Evolutionary conservation across 2,888 invertebrate genomes (phyloP).

Genomic region (Eremobia ochroleuca): DNA sequence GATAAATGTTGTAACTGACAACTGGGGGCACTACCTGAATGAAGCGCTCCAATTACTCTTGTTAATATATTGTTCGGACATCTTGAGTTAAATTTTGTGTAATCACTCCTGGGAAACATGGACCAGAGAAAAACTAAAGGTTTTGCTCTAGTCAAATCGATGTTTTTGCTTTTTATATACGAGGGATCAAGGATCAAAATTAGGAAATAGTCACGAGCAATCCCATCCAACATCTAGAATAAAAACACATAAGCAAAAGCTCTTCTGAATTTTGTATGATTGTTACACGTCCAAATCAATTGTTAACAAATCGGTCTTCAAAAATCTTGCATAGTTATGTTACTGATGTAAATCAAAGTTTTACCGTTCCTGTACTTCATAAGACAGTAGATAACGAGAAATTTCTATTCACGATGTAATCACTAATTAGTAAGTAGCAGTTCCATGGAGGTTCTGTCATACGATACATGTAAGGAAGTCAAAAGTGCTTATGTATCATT

Average conservation of each 20-base stretch:
- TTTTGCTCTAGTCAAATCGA: slow-evolving; percentile 19
- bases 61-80: slow-evolving; percentile 66
- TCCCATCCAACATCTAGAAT: background rate
- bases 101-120: slow-evolving; percentile 23
- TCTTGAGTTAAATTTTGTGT: slow-evolving; percentile 64
- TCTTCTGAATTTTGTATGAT: background rate
- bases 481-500: slow-evolving; percentile 36
- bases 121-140: background rate
- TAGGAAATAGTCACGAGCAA: background rate
- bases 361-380: slow-evolving; percentile 21
- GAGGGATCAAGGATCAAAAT: background rate
- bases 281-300: background rate
- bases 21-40: slow-evolving; percentile 77
- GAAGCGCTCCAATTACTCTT: slow-evolving; percentile 73
- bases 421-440: slow-evolving; percentile 36
- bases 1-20: slow-evolving; percentile 82
- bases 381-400: slow-evolving; percentile 16
- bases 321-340: background rate
- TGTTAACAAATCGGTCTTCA: background rate
- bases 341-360: slow-evolving; percentile 24
- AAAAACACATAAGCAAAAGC: background rate
- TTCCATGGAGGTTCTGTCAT: background rate
- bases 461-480: slow-evolving; percentile 18
- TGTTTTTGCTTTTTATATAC: slow-evolving; percentile 3
- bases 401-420: slow-evolving; percentile 10